A percentile compares a stretch with the other conserved stretches of the same genome.
phyloP scores from a whole-genome alignment of 2,888 invertebrate species.

The Eupithecia subfuscata region DNA sequence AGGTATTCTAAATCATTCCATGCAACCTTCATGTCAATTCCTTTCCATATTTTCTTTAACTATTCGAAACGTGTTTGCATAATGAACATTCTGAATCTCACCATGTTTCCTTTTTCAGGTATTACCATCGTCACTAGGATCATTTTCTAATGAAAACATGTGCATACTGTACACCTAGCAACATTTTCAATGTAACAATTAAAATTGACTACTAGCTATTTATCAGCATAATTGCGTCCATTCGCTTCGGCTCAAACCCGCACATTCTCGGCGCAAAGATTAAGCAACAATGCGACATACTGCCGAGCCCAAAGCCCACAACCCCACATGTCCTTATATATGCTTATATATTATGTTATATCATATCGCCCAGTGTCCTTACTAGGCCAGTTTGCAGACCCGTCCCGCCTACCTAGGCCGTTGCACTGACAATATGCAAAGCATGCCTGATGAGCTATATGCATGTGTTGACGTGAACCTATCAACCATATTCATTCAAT shows the following conservation, averaged over 20 bases:
- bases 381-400: conserved; percentile 47
- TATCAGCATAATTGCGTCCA: background rate
- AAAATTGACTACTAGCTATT: background rate
- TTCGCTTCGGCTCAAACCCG: background rate
- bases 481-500: background rate
- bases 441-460: background rate
- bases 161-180: background rate
- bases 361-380: conserved; percentile 37
- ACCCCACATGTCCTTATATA: conserved; percentile 14
- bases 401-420: conserved; percentile 64
- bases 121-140: background rate
- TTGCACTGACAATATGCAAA: conserved; percentile 50
- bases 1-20: conserved; percentile 14
- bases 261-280: conserved; percentile 9
- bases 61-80: conserved; percentile 13
- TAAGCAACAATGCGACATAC: conserved; percentile 22
- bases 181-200: conserved; percentile 1
- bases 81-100: background rate
- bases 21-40: conserved; percentile 23
- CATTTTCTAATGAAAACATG: background rate
- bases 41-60: conserved; percentile 11
- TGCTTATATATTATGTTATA: too few relatives aligned
- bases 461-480: background rate
- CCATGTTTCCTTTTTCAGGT: background rate
- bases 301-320: conserved; percentile 11